Conservation (phyloP, 2,113 vertebrate genomes). For the Eptesicus fuscus region DNA sequence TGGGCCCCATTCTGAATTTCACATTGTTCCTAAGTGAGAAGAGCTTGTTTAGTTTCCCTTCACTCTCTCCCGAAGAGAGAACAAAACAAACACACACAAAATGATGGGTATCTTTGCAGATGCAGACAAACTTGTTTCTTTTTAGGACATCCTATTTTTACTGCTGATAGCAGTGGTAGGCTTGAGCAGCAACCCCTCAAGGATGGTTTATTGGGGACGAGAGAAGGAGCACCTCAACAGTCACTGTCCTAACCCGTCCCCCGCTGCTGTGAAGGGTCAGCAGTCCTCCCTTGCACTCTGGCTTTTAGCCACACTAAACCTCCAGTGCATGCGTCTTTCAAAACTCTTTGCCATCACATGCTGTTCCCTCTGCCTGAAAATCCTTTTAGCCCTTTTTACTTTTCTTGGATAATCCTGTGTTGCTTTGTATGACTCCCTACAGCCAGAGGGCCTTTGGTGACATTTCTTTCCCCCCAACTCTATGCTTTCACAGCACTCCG, state of each 20-base stretch:
- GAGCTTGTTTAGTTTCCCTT: conserved; percentile 36
- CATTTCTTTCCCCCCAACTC: not conserved
- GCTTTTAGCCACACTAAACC: not conserved
- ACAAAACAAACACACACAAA: conserved; percentile 41
- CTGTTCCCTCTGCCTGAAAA: not conserved
- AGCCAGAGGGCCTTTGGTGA: not conserved
- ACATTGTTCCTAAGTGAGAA: not conserved
- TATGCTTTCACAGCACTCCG: not conserved
- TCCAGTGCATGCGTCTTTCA: not conserved
- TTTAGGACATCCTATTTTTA: conserved; percentile 33
- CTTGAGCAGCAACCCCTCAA: not conserved
- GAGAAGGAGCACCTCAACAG: not conserved
- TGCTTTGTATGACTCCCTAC: not conserved
- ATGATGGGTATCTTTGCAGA: conserved; percentile 20
- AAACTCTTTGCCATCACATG: not conserved
- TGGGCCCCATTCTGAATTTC: not conserved
- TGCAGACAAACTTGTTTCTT: conserved; percentile 38
- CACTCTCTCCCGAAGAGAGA: conserved; percentile 30
- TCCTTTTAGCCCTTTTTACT: not conserved
- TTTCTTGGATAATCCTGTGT: not conserved
- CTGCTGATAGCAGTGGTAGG: conserved; percentile 14
- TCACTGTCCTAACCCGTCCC: too few species aligned
- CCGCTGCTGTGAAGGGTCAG: not conserved
- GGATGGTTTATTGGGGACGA: not conserved
- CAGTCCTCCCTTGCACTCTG: not conserved